These are phyloP conservation scores for Xestia xanthographa DNA, from an alignment of 2,888 invertebrate species.

Conservation along the genomic window DNA sequence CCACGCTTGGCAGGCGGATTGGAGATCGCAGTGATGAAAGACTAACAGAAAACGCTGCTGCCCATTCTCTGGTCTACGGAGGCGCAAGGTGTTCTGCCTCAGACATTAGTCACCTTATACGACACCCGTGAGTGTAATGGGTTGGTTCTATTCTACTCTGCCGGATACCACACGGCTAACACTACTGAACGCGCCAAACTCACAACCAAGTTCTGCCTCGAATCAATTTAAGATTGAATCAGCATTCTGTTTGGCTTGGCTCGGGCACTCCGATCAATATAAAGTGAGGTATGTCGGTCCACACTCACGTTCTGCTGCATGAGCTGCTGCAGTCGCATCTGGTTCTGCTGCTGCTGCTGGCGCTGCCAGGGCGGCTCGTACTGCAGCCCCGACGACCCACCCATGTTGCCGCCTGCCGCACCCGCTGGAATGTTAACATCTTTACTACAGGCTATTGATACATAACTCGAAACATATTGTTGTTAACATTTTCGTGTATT, in stretches of 20 bases:
- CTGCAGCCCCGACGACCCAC: conserved; percentile 84
- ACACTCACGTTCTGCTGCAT: conserved; percentile 84
- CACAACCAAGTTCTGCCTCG: neutral
- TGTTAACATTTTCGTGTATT: neutral
- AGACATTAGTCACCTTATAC: too few relatives aligned
- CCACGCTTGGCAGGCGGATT: too few relatives aligned
- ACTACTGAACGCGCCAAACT: neutral
- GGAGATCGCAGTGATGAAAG: too few relatives aligned
- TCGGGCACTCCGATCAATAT: neutral
- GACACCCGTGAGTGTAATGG: too few relatives aligned
- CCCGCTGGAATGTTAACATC: conserved; percentile 1
- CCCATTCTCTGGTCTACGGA: too few relatives aligned
- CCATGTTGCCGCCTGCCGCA: conserved; percentile 68
- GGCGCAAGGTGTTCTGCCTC: too few relatives aligned
- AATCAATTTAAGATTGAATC: neutral
- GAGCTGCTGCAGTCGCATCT: conserved; percentile 85
- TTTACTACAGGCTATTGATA: neutral
- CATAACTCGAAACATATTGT: neutral
- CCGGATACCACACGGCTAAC: too few relatives aligned
- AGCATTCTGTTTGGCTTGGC: neutral
- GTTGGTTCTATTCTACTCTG: too few relatives aligned
- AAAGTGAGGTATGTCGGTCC: too few relatives aligned
- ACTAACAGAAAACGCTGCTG: too few relatives aligned
- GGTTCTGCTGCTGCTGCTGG: conserved; percentile 86
- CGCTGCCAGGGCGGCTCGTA: conserved; percentile 89